Base-by-base conservation (phyloP, 2,113 vertebrate species). In the Oncorhynchus masou region DNA sequence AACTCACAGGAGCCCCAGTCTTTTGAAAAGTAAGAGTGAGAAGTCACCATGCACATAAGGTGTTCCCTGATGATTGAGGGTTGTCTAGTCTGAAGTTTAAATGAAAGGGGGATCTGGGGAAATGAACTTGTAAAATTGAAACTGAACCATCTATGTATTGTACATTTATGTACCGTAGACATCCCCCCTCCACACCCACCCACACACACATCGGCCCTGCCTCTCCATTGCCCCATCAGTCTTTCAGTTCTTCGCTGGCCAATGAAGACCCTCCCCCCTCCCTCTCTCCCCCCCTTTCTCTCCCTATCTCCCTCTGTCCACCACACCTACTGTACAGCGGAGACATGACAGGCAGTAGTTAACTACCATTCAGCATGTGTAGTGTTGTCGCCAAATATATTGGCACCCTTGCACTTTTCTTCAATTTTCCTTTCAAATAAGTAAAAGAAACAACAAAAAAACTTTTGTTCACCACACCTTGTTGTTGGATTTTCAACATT, bases 1-100 rank as follows among this genome's bases (percentile, higher is more conserved):
- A 76, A 79, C 73, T 76, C 74, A 81, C 72, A 77, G 24, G 75
- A 80, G 76, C 45, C 62, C 27, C 57, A 64, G 48, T 74, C 39
- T 66, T 81, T 76, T 70, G 62, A 68, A 75, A 51, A 77, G 74
- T 22, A 27, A 16, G 49, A 51, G 49, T 54, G 49, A 15, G 51
- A 29, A 25, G 49, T 54, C 51, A 54, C 51, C 15, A 8, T 29
- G 70, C 48, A 12, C 9, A 62, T 24, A 22, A 62, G n/a, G n/a
- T n/a, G n/a, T 22, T 24, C 59, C 59, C 59, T 62, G 59, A 24
- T 62, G 59, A 22, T 22, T 57, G 39, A 45, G 39, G 9, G 39
- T 45, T 16, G 51, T 54, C 51, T 54, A 19, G 12, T 54, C 51
- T 54, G 48, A 78, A 83, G 49, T 60, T 76, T 76, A 68, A 15